Base-by-base conservation (phyloP, 2,888 invertebrate genomes). In the Agrilus biguttatus region DNA sequence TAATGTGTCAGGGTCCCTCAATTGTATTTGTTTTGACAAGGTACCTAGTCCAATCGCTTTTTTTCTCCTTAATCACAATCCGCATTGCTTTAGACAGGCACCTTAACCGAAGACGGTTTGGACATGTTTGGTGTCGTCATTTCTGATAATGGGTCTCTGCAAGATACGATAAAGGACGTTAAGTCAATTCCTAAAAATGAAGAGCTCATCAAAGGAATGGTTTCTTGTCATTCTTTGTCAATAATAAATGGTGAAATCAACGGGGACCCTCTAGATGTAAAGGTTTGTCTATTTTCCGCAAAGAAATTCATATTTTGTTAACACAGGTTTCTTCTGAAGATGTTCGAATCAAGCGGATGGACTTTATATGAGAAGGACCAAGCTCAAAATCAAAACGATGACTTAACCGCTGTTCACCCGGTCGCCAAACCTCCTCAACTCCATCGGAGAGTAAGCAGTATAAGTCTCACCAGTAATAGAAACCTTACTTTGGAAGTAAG, bases 341-440 rank as follows among this genome's bases (percentile, higher is more conserved):
- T 96, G 90, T 96, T 96, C 63, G 86, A 92, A 55, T 85, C 91
- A 0, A 93, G 93, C 0, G 82, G 80, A 2, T 96, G 95, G 93
- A 67, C 70, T 7, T 59, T 93, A 34, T 89, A 91, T 55, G 91
- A 92, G 58, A 84, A 86, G 0, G 80, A 83, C 44, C 21, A 19
- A 2, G 79, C 81, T 0, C 89, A 88, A 51, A 75, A 75, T 14
- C 74, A 79, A 19, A 85, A 85, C 61, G 89, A 80, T 64, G 87
- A 90, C 54, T 71, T 85, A 44, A 77, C 81, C 6, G 79, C 81
- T 0, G 89, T 89, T 51, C 75, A 75, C 14, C 73, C 79, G 2
- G 14, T 41, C 14, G 45, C 35, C 14, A 45, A 35, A 36, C 38
- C 44, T n/a, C 40, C 37, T 13, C 17, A 28, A 2, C 10, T 21